phyloP scores from a whole-genome alignment of 1,140 invertebrate genomes.

The Atopsyche davidsoni region DNA sequence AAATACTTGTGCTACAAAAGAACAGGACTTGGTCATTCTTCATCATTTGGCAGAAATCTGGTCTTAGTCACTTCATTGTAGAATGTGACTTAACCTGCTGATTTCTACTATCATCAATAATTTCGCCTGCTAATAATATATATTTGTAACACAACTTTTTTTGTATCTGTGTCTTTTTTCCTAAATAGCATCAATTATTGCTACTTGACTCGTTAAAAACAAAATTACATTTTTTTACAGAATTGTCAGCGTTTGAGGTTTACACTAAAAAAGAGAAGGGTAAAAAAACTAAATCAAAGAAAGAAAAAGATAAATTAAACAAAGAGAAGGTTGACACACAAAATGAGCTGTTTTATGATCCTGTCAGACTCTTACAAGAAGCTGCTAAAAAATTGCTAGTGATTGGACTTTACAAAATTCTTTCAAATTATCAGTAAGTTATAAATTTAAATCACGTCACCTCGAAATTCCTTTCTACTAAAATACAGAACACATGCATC shows the following conservation, averaged over 20 bases:
- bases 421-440: slow-evolving; percentile 47
- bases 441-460: not conserved
- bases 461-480: slow-evolving; percentile 16
- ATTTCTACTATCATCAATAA: no score
- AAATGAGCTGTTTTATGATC: slow-evolving; percentile 32
- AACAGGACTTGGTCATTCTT: no score
- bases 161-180: no score
- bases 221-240: slow-evolving; percentile 4
- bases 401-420: slow-evolving; percentile 43
- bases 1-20: no score
- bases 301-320: slow-evolving; percentile 27
- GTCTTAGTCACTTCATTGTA: no score
- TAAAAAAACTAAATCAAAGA: slow-evolving; percentile 29
- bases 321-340: slow-evolving; percentile 30
- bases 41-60: no score
- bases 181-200: not conserved
- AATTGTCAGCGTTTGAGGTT: slow-evolving; percentile 51
- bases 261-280: slow-evolving; percentile 39
- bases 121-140: no score
- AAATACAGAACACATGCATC: not conserved
- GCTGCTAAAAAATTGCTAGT: slow-evolving; percentile 49
- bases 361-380: slow-evolving; percentile 53
- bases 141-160: no score
- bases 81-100: no score
- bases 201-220: slow-evolving; percentile 2